Base-by-base conservation (phyloP, 1,140 invertebrate species). In the Solenopsis invicta region DNA sequence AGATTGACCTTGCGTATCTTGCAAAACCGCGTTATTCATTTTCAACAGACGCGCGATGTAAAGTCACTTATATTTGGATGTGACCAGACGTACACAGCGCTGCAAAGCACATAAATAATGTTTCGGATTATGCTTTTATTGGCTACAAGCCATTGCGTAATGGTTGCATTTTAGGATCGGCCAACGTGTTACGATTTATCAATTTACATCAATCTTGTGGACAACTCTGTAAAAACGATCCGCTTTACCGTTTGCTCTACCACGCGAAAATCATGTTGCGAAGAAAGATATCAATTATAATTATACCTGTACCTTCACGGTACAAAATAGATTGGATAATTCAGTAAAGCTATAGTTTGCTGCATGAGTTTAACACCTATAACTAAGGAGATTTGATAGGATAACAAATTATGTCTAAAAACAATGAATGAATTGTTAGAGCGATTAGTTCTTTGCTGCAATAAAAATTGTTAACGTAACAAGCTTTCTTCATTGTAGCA, bases 1-100 rank as follows among this genome's bases (percentile, higher is more conserved):
- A 41, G 13, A 61, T 62, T 75, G 45, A 62, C 4, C 52, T 81
- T 56, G 37, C 2, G 34, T 21, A 82, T 67, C 34, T 24, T 13
- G 10, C 59, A 71, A 71, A 18, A 1, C n/a, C 0, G 9, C 0
- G 10, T 54, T 13, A 45, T 59, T 56, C 24, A 10, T 69, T 61
- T 54, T 50, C 13, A n/a, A 29, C 2, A 41, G 5, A 34, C 13
- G 3, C n/a, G 4, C 16, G 34, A 37, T 18, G 8, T 12, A 4
- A 52, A 52, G 34, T 48, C 18, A 72, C 13, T 52, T 66, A 41
- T 37, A 52, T 69, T 45, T 10, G 37, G 3, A 1, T 50, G 2
- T 66, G 4, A 13, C 52, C 16, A 81, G 10, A 71, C 56, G 69
- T n/a, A 41, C 8, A 41, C 5, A 41, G 1, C 62, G 34, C 29